Percentiles rank a stretch among this genome's conserved stretches.
These are phyloP conservation scores for Pyrrhosoma nymphula DNA, from an alignment of 2,888 invertebrate species.

Conservation along the genomic window DNA sequence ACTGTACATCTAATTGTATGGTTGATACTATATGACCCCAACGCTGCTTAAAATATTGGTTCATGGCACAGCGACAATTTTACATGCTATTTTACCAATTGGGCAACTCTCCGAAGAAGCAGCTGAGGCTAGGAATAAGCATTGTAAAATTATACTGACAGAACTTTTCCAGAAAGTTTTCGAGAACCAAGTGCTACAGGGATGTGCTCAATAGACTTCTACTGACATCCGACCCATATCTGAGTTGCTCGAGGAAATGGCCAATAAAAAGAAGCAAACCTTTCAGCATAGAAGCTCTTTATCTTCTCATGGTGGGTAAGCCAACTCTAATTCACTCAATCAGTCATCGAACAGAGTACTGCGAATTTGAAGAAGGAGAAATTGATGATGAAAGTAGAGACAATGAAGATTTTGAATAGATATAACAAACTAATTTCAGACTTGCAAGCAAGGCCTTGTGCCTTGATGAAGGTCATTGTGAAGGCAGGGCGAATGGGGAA, in stretches of 20 bases:
- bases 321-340: too few species aligned
- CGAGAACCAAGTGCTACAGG: neutral
- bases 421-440: too few species aligned
- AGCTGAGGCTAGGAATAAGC: neutral
- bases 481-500: too few species aligned
- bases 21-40: neutral
- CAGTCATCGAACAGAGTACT: too few species aligned
- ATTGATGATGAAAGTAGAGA: too few species aligned
- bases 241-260: neutral
- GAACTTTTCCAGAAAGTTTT: neutral
- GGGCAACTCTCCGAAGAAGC: too few species aligned
- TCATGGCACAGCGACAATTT: neutral
- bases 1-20: neutral
- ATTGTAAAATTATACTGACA: neutral
- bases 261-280: too few species aligned
- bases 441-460: too few species aligned
- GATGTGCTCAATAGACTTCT: neutral
- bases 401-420: too few species aligned
- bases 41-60: neutral
- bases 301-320: neutral
- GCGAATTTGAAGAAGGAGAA: too few species aligned
- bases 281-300: neutral
- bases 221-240: neutral
- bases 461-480: too few species aligned
- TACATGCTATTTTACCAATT: neutral